Conservation (phyloP, 2,888 invertebrate species). For the Digitonthophagus gazella region DNA sequence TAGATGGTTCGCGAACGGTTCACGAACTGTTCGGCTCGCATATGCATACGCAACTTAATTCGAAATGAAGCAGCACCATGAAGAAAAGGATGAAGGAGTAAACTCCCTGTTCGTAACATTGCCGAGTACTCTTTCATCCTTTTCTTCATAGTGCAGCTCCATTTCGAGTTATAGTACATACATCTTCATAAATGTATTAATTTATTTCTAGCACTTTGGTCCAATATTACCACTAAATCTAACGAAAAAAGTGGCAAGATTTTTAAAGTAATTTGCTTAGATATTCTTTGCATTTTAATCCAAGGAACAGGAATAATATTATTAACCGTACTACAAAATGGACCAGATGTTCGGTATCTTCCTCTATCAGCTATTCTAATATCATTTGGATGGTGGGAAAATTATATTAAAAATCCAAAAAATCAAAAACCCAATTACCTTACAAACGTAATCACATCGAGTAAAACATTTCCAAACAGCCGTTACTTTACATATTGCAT, state of each 20-base stretch:
- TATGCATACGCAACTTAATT: no score
- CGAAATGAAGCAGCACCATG: no score
- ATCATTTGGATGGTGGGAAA: conserved; percentile 84
- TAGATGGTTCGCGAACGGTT: no score
- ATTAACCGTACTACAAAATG: conserved; percentile 63
- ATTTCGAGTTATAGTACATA: no score
- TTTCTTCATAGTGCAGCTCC: no score
- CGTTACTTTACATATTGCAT: conserved; percentile 73
- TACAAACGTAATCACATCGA: conserved; percentile 38
- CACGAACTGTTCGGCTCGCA: no score
- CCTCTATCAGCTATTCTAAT: conserved; percentile 65
- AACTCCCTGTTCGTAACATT: no score
- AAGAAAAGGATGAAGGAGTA: no score
- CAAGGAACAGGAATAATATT: conserved; percentile 68
- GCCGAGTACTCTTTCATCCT: no score
- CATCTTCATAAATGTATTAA: no score
- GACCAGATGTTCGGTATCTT: conserved; percentile 58
- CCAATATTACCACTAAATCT: background rate
- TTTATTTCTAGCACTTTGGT: background rate
- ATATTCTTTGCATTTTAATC: conserved; percentile 60
- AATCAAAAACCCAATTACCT: conserved; percentile 38
- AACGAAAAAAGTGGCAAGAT: background rate
- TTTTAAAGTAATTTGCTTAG: conserved; percentile 45
- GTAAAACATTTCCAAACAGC: conserved; percentile 42
- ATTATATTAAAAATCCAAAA: conserved; percentile 58